Percentiles rank a stretch among this genome's conserved stretches.
Conservation (phyloP, 1,140 invertebrate genomes). For the Batillaria attramentaria region DNA sequence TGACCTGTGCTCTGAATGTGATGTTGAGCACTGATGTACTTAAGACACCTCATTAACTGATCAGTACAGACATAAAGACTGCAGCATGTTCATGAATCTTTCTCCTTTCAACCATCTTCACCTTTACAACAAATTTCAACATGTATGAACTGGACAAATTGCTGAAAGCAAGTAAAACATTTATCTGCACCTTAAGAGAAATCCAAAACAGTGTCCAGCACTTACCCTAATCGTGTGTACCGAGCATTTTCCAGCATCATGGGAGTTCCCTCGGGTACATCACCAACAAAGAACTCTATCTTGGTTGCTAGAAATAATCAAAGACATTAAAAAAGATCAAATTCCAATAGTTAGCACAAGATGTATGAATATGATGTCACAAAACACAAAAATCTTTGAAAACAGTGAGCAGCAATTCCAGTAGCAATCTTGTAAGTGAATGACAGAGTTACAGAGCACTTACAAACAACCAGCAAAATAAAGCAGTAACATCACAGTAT, state of each 20-base stretch:
- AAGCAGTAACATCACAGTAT: no score
- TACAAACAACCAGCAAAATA: no score
- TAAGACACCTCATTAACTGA: background rate
- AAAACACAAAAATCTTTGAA: no score
- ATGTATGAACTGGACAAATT: background rate
- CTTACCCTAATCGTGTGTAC: slow-evolving; percentile 73
- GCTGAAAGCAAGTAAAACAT: background rate
- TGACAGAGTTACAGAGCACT: no score
- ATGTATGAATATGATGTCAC: no score
- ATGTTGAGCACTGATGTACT: background rate
- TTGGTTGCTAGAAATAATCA: slow-evolving; percentile 68
- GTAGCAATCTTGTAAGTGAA: no score
- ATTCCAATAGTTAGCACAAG: no score
- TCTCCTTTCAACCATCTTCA: no score
- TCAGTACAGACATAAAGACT: background rate
- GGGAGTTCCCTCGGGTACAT: slow-evolving; percentile 66
- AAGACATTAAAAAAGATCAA: no score
- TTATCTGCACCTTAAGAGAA: no score
- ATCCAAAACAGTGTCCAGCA: background rate
- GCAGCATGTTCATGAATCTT: no score
- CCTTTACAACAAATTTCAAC: background rate
- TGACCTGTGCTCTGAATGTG: background rate
- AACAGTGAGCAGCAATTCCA: no score
- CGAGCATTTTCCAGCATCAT: slow-evolving; percentile 68
- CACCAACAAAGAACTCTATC: slow-evolving; percentile 73